Evolutionary conservation across 2,113 vertebrate species (phyloP).

Genomic region (Tympanuchus pallidicinctus): DNA sequence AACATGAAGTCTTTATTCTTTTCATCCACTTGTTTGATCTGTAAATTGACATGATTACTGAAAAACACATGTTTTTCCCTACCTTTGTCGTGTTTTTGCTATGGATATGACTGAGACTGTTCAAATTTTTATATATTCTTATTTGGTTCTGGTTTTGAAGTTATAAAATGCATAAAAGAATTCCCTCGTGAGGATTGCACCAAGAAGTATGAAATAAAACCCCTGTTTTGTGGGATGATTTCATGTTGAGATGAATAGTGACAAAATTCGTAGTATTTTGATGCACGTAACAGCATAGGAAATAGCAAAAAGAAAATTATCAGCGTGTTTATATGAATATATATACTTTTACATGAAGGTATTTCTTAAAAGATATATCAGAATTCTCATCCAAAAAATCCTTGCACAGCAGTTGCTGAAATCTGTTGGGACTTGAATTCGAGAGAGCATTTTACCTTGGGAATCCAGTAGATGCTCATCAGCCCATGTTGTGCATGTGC

Average conservation of each 20-base stretch:
- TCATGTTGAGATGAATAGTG: neutral
- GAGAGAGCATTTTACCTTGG: neutral
- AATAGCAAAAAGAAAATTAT: constrained; percentile 15
- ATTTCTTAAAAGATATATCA: neutral
- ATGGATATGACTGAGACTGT: neutral
- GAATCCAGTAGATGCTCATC: neutral
- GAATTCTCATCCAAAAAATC: neutral
- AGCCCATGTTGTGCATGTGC: neutral
- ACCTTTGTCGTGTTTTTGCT: neutral
- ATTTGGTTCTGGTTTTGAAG: constrained; percentile 3
- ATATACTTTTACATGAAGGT: neutral
- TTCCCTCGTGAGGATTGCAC: neutral
- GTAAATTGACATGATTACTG: neutral
- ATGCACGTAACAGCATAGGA: neutral
- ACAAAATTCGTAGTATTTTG: neutral
- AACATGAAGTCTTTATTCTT: neutral
- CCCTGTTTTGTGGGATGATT: neutral
- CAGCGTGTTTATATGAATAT: constrained; percentile 12
- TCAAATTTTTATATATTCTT: neutral
- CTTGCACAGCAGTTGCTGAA: neutral
- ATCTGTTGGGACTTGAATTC: neutral
- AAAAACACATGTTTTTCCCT: neutral
- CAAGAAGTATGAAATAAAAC: neutral
- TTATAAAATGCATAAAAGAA: neutral
- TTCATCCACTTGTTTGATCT: neutral